Evolutionary conservation across 2,797 vertebrate genomes (phyloP).

Genomic region (Cryptoblepharus egeriae): DNA sequence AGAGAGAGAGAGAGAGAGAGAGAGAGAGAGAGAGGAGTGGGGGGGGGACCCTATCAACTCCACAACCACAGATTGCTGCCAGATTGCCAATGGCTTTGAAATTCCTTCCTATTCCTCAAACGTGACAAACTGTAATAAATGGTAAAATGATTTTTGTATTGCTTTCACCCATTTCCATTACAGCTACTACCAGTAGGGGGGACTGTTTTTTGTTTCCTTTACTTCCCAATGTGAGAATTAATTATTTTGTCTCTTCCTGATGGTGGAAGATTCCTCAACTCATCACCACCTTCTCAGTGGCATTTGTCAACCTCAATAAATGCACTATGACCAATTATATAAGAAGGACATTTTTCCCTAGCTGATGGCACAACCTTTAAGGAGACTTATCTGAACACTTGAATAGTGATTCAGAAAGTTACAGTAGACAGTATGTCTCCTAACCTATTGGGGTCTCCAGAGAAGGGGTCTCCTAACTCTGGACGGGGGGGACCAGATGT

Average conservation of each 20-base stretch:
- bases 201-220: conserved; percentile 42
- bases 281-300: background rate
- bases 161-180: conserved; percentile 77
- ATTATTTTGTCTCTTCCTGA: background rate
- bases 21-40: too few relatives aligned
- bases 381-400: too few relatives aligned
- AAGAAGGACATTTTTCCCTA: conserved; percentile 59
- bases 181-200: conserved; percentile 73
- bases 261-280: conserved; percentile 20
- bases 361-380: conserved; percentile 33
- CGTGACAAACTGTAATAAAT: conserved; percentile 82
- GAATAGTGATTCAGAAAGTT: too few relatives aligned
- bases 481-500: too few relatives aligned
- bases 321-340: conserved; percentile 35
- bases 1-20: background rate
- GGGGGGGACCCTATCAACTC: conserved; percentile 63
- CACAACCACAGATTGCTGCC: conserved; percentile 74
- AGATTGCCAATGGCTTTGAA: conserved; percentile 80
- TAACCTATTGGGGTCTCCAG: too few relatives aligned
- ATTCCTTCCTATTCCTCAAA: conserved; percentile 80
- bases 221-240: background rate
- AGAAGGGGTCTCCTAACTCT: too few relatives aligned
- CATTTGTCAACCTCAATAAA: conserved; percentile 17
- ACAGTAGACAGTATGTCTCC: too few relatives aligned
- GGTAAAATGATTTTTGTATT: conserved; percentile 80